Evolutionary conservation across 2,888 invertebrate species (phyloP).

Genomic region (Drosophila mimica): DNA sequence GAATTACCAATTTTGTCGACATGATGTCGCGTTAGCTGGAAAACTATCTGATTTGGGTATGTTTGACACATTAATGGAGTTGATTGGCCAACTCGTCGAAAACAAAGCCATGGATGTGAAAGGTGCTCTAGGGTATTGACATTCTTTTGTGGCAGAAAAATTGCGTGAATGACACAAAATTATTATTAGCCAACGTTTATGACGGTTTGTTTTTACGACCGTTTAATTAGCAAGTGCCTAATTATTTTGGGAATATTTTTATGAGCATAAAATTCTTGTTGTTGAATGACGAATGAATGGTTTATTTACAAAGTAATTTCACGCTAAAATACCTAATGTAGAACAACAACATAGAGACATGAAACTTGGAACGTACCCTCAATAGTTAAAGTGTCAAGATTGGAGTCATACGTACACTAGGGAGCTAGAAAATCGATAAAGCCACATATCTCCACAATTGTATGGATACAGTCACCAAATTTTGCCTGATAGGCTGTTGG

Average conservation of each 20-base stretch:
- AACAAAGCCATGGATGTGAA: slow-evolving; percentile 20
- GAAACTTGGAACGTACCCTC: no score
- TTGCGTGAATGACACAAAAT: slow-evolving; percentile 29
- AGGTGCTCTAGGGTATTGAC: neutral
- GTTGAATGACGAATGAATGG: neutral
- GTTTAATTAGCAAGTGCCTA: slow-evolving; percentile 69
- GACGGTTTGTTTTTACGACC: slow-evolving; percentile 57
- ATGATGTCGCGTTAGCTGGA: slow-evolving; percentile 49
- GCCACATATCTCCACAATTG: no score
- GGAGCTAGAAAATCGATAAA: no score
- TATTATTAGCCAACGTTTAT: slow-evolving; percentile 47
- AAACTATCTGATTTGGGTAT: slow-evolving; percentile 52
- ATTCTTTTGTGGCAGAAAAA: slow-evolving; percentile 1
- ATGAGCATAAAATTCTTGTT: slow-evolving; percentile 8
- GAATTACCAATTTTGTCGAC: slow-evolving; percentile 64
- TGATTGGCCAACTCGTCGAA: slow-evolving; percentile 40
- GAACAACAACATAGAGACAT: neutral
- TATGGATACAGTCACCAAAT: no score
- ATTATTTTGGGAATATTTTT: slow-evolving; percentile 43
- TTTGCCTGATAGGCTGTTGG: no score
- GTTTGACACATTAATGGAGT: slow-evolving; percentile 38
- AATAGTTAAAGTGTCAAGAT: no score
- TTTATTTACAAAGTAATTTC: neutral
- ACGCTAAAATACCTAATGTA: neutral
- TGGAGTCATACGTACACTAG: no score